Evolutionary conservation across 2,113 vertebrate species (phyloP).

Genomic region (Aptenodytes forsteri): DNA sequence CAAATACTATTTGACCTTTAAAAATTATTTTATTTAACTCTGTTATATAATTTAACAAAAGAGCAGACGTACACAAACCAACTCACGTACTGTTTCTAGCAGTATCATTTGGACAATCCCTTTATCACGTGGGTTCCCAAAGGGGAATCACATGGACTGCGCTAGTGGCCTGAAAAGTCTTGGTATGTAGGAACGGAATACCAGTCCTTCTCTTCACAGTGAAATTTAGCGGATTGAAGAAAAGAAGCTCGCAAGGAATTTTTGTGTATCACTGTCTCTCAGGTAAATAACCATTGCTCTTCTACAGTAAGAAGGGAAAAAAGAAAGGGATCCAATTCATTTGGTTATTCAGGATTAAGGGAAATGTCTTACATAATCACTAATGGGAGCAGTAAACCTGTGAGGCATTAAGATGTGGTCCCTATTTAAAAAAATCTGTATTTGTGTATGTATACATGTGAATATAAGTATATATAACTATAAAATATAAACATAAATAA

Average conservation of each 20-base stretch:
- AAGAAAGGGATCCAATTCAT: background rate
- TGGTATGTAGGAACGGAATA: background rate
- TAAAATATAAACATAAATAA: background rate
- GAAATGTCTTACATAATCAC: background rate
- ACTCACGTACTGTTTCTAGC: background rate
- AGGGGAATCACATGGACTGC: background rate
- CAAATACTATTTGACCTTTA: background rate
- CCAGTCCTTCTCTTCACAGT: background rate
- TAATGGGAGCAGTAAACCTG: background rate
- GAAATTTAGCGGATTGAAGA: background rate
- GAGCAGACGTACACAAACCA: background rate
- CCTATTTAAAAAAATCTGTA: background rate
- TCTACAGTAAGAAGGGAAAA: background rate
- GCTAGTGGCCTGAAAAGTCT: background rate
- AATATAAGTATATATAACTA: background rate
- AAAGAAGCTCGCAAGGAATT: background rate
- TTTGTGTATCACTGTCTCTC: background rate
- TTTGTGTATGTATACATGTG: background rate
- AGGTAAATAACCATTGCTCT: background rate
- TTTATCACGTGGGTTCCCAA: background rate
- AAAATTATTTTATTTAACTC: background rate
- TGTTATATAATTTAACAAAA: background rate
- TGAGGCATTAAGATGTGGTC: background rate
- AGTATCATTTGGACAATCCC: background rate
- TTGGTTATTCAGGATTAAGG: background rate